Percentiles rank a stretch among this genome's conserved stretches.
These are phyloP conservation scores for Crocuta crocuta DNA, from an alignment of 2,113 vertebrate genomes.

Conservation along the genomic window DNA sequence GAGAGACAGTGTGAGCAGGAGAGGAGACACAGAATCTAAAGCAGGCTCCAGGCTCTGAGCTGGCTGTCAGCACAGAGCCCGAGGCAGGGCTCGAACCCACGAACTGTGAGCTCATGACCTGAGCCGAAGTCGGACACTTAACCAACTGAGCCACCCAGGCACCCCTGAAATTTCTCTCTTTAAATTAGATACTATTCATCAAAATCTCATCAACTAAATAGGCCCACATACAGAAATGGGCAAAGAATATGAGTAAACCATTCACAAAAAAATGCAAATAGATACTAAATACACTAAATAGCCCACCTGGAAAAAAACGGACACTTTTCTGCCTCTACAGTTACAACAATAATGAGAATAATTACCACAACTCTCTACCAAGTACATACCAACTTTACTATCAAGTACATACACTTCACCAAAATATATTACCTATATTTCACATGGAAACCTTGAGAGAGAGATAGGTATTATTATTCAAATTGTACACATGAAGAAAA, in stretches of 20 bases:
- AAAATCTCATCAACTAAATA: slow-evolving; percentile 7
- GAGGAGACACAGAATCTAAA: no score
- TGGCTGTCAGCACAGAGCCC: no score
- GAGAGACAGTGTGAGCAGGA: no score
- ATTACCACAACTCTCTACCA: background rate
- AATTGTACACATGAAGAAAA: slow-evolving; percentile 29
- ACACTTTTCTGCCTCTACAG: background rate
- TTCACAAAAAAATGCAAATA: slow-evolving; percentile 24
- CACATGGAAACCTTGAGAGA: slow-evolving; percentile 2
- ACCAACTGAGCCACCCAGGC: no score
- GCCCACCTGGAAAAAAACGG: background rate
- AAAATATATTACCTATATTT: slow-evolving; percentile 22
- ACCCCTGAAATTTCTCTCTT: slow-evolving; percentile 36
- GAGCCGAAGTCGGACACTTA: no score
- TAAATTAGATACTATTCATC: background rate
- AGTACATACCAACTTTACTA: background rate
- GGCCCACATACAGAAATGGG: background rate
- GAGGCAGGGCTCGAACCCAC: no score
- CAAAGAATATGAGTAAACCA: background rate
- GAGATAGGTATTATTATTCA: background rate
- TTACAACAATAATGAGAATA: background rate
- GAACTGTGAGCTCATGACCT: no score
- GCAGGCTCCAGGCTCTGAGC: no score
- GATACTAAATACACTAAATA: slow-evolving; percentile 5
- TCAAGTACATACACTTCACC: background rate